Evolutionary conservation across 23 tunicate species (phyloP), one percentile per base, ranked within the genome.

Genomic region (Trididemnum miniatum): DNA sequence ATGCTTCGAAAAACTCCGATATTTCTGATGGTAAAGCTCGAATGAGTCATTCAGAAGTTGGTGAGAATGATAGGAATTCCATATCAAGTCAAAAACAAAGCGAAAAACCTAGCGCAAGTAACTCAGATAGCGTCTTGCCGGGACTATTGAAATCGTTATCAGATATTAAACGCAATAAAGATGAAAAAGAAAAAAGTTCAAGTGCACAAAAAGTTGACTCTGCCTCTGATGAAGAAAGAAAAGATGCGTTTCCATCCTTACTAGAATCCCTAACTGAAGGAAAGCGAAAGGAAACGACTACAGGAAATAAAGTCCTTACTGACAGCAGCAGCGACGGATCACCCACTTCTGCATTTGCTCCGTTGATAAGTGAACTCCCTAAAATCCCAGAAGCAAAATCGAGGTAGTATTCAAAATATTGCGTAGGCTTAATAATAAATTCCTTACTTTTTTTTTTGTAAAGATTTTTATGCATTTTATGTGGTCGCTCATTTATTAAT

Each of bases 361-460:
- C 90, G 1, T 65, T 88, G 15, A 77, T 88, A 37, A 88, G 86
- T 51, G 92, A 88, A 65, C 77, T 88, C 5, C 92, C 92, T 23
- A 78, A 44, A 34, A 7, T 62, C 18, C 60, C 82, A 37, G 57
- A 20, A 66, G 74, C 89, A 38, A 66, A 49, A 51, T 71, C 83
- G 1, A 85, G 89, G 89, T 85, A 73, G 31, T 38, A n/a, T n/a
- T n/a, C n/a, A n/a, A n/a, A n/a, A n/a, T n/a, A n/a, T n/a, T n/a
- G n/a, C n/a, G n/a, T n/a, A n/a, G n/a, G n/a, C n/a, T n/a, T n/a
- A n/a, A n/a, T n/a, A n/a, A n/a, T n/a, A n/a, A n/a, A n/a, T n/a
- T n/a, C n/a, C n/a, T n/a, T n/a, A n/a, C n/a, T n/a, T n/a, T n/a
- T n/a, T n/a, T n/a, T n/a, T n/a, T n/a, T n/a, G n/a, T n/a, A n/a